phyloP scores from a whole-genome alignment of 2,888 invertebrate species.

The Lasius fuliginosus region DNA sequence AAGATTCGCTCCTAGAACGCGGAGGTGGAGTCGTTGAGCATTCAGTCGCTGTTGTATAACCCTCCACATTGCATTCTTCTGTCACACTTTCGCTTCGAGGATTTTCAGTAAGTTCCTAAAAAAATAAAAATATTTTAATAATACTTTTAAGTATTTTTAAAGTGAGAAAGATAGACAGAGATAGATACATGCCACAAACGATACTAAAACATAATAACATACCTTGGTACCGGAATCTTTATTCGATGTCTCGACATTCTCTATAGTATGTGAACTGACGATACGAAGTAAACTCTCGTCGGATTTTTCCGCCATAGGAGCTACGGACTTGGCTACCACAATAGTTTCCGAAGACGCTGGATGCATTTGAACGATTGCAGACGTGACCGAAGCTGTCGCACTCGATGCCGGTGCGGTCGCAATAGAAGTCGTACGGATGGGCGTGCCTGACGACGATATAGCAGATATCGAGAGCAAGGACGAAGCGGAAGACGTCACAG shows the following conservation, averaged over 20 bases:
- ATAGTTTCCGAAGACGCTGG: slow-evolving; percentile 12
- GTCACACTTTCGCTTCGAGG: slow-evolving; percentile 70
- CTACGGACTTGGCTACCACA: slow-evolving; percentile 3
- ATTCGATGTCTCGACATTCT: neutral
- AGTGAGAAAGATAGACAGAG: neutral
- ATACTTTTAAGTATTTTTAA: slow-evolving; percentile 3
- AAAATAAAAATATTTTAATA: neutral
- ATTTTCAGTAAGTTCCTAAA: slow-evolving; percentile 61
- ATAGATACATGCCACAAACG: neutral
- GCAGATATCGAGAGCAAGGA: slow-evolving; percentile 64
- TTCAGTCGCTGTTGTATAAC: slow-evolving; percentile 91
- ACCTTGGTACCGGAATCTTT: slow-evolving; percentile 28
- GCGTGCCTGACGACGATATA: slow-evolving; percentile 59
- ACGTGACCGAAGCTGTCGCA: neutral
- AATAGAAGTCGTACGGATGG: slow-evolving; percentile 30
- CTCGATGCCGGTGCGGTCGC: slow-evolving; percentile 29
- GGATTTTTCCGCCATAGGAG: neutral
- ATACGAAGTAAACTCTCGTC: neutral
- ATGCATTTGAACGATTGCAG: slow-evolving; percentile 13
- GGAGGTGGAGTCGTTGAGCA: slow-evolving; percentile 88
- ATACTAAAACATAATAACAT: neutral
- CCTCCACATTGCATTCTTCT: slow-evolving; percentile 88
- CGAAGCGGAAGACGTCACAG: slow-evolving; percentile 70
- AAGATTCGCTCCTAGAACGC: slow-evolving; percentile 89
- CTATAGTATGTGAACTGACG: neutral